Conservation (phyloP, 2,888 invertebrate species). For the Cheilosia variabilis region DNA sequence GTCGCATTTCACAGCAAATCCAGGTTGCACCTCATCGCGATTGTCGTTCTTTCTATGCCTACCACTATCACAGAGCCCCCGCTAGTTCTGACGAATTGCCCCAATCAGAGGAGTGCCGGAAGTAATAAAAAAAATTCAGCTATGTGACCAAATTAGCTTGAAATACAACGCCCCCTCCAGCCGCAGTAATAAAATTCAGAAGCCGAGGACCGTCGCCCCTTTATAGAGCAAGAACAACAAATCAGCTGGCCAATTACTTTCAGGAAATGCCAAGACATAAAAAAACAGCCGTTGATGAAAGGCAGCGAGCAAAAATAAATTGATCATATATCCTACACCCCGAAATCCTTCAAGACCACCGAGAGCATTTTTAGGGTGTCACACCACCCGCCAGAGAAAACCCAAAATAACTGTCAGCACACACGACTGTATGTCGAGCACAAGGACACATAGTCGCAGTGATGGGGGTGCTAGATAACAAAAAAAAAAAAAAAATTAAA, state of each 20-base stretch:
- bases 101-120: constrained; percentile 4
- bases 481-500: constrained; percentile 39
- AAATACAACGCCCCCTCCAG: not conserved
- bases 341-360: constrained; percentile 56
- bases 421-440: constrained; percentile 71
- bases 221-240: constrained; percentile 58
- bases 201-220: constrained; percentile 27
- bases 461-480: constrained; percentile 52
- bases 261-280: constrained; percentile 73
- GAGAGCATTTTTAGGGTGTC: constrained; percentile 61
- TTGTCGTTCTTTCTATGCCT: not conserved
- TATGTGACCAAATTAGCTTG: constrained; percentile 43
- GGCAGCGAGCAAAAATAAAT: constrained; percentile 50
- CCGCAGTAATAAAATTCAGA: constrained; percentile 46
- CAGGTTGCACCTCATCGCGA: not conserved
- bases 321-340: constrained; percentile 62
- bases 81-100: constrained; percentile 42
- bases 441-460: constrained; percentile 67
- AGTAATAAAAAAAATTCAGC: constrained; percentile 19
- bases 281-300: constrained; percentile 45
- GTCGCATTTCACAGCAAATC: not conserved
- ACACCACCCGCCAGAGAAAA: constrained; percentile 31
- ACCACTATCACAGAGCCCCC: not conserved
- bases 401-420: constrained; percentile 61
- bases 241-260: constrained; percentile 74